Evolutionary conservation across 1,140 invertebrate genomes (phyloP), one percentile per base, ranked within the genome.

Genomic region (Anagrus nilaparvatae): DNA sequence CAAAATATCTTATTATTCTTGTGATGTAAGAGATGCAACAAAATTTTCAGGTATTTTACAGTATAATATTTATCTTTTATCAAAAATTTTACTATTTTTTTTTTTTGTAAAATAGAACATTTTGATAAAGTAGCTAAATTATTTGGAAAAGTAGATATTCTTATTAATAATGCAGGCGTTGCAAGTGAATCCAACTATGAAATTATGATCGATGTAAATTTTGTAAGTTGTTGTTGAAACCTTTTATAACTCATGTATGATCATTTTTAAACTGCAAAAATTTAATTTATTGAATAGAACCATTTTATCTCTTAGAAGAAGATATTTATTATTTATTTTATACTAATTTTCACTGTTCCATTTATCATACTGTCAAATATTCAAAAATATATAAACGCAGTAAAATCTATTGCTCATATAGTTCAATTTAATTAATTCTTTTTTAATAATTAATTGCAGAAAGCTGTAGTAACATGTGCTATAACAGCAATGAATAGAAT

Each of bases 401-500:
- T 16, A 27, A 16, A 17, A 12, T 24, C 18, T 9, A 17, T 17
- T 13, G 6, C 17, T 4, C 18, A 2, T 24, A 4, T 8, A 14
- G 21, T 16, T 21, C 17, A 36, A 23, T 27, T 37, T 9, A 17
- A 24, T 12, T 9, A 13, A 40, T 40, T 20, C 2, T 8, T 30
- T 5, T 5, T 12, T 19, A 34, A 6, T 4, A 5, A 20, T 17
- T 40, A 17, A 9, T 35, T 47, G 20, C 21, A 69, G 65, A 52
- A 44, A 35, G 67, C 63, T 4, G 59, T 58, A 53, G 43, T 66
- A 12, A 48, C 48, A 19, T 60, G 61, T 1, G 57, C 62, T 10
- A 53, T 55, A 36, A 17, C 68, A 12, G 58, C 62, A 17, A 40
- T 66, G n/a, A 46, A 60, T 25, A 58, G 69, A 43, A 76, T 81